Base-by-base conservation (phyloP, 2,888 invertebrate genomes). In the Drosophila subquinaria region DNA sequence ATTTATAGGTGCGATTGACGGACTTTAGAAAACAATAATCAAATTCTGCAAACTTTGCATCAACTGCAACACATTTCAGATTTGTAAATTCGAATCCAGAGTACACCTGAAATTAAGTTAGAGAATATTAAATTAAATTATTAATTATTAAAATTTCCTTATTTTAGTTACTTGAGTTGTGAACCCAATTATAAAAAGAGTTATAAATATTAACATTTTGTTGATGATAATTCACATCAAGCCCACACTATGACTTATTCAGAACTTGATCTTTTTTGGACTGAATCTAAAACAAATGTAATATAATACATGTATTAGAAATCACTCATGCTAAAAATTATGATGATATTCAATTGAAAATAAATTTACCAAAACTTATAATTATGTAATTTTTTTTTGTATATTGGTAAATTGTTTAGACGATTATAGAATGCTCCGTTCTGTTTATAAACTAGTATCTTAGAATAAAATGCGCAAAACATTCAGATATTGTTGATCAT, bases 61-160 rank as follows among this genome's bases (percentile, higher is more conserved):
- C 73, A 4, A 53, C 1, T 0, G 45, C 6, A 4, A 8, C 48
- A n/a, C 77, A 76, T 23, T 72, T 67, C 3, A 76, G 3, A 35
- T 76, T 76, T 1, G 77, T 71, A 9, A 76, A 72, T 11, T 77
- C 73, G 10, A 76, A n/a, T 2, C 50, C 15, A n/a, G 30, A 8
- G 8, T 36, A n/a, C 0, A 71, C 3, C 76, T 71, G 9, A 8
- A 53, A 38, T n/a, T 13, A 6, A 9, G 8, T 27, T 0, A 8
- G 0, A 4, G 17, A 10, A 38, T 38, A 15, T 23, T 11, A 13
- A 20, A 8, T 15, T 33, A 17, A 15, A 6, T 11, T 15, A 20
- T 13, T 23, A 8, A 8, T 8, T 27, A 27, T 20, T 2, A 0
- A 11, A 11, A 23, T 36, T 17, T 38, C 1, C 8, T 2, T 20